Evolutionary conservation across 2,888 invertebrate genomes (phyloP), one percentile per base, ranked within the genome.

Genomic region (Nomada fabriciana): DNA sequence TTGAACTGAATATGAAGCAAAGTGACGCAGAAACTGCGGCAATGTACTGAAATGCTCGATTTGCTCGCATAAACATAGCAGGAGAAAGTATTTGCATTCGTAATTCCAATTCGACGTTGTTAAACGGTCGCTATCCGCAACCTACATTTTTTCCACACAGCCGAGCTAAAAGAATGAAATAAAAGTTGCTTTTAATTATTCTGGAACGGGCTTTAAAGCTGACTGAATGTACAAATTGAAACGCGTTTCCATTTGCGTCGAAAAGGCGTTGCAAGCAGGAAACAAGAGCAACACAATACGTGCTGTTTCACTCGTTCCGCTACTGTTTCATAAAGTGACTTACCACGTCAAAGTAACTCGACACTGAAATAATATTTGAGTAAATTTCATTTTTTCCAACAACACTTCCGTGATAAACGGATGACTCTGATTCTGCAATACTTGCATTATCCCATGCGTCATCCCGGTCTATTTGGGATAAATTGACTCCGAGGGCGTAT

Each of bases 181-280:
- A 70, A 72, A 71, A 72, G 64, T 64, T 72, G 47, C 55, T 64
- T 72, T 72, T 63, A 76, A 63, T 72, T 72, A 71, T 63, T 63
- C 42, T 20, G 47, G 47, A 23, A 53, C 36, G 9, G 9, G n/a
- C 20, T 10, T 50, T 63, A 42, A 72, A 53, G 13, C 42, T 53
- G 36, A 23, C 71, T 53, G 71, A 53, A 61, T 61, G 71, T 52
- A 71, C 61, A 61, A 72, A 72, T 63, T 53, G 71, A 72, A 72
- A 72, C 52, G 63, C 63, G 71, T 72, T 72, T 63, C 63, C 52
- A 72, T 72, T 72, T 53, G 53, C 4, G 9, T 20, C n/a, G 53
- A 63, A 72, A 63, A 42, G 53, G 23, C 20, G 18, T 52, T 2
- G 61, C 23, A 61, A 72, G 20, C 36, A n/a, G 23, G 25, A 53